phyloP scores from a whole-genome alignment of 2,888 invertebrate species.

The Drosophila neonasuta region DNA sequence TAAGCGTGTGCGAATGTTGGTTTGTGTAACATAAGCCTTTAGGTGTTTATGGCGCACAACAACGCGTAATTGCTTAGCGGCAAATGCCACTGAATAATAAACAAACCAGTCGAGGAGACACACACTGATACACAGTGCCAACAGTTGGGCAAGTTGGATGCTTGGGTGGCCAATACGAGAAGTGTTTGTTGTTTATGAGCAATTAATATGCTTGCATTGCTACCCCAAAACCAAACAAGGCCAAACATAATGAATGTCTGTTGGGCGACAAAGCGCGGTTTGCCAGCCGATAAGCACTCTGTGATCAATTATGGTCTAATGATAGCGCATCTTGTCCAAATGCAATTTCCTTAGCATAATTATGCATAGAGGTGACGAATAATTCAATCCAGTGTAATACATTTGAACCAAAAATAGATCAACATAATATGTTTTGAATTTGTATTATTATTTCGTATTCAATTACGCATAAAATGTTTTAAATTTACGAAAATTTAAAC shows the following conservation, averaged over 20 bases:
- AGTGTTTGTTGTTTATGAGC: constrained; percentile 60
- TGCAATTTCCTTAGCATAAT: constrained; percentile 47
- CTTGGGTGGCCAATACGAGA: neutral
- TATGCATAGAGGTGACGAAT: constrained; percentile 17
- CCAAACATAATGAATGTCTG: constrained; percentile 49
- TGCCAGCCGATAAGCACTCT: constrained; percentile 27
- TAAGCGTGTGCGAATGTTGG: constrained; percentile 12
- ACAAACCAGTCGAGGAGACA: constrained; percentile 33
- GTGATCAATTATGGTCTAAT: constrained; percentile 44
- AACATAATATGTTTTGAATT: neutral
- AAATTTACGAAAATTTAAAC: neutral
- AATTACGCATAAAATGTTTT: neutral
- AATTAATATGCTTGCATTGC: constrained; percentile 65
- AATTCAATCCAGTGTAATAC: constrained; percentile 17
- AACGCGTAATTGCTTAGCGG: constrained; percentile 59
- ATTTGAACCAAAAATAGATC: neutral
- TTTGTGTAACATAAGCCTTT: constrained; percentile 56
- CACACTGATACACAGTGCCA: constrained; percentile 16
- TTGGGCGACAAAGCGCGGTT: constrained; percentile 34
- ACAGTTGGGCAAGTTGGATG: neutral
- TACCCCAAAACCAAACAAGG: constrained; percentile 34
- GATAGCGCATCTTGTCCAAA: constrained; percentile 31
- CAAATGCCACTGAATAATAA: constrained; percentile 71
- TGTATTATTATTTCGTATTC: neutral
- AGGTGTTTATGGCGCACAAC: constrained; percentile 59